phyloP scores from a whole-genome alignment of 1,140 invertebrate genomes.

The Aphelinus atriplicis region DNA sequence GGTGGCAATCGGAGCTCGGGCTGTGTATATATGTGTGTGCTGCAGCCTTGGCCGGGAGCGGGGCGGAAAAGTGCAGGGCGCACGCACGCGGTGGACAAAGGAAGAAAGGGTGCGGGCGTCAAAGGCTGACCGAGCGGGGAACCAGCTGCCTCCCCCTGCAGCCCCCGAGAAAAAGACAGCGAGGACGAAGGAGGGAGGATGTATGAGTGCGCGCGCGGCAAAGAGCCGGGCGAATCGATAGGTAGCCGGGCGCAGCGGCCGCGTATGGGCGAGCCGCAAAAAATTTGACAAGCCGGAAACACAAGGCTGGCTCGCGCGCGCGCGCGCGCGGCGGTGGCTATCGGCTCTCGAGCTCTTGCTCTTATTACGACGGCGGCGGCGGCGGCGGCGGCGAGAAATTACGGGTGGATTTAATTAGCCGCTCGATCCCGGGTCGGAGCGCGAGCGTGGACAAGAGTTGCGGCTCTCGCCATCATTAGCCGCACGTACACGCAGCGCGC shows the following conservation, averaged over 20 bases:
- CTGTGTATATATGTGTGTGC: neutral
- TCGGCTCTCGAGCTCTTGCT: slow-evolving; percentile 33
- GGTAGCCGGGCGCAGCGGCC: slow-evolving; percentile 30
- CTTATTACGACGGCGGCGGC: slow-evolving; percentile 37
- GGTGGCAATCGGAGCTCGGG: too few relatives aligned
- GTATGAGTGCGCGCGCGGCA: neutral
- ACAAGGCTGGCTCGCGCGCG: slow-evolving; percentile 14
- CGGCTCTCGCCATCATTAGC: slow-evolving; percentile 33
- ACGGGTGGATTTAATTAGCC: slow-evolving; percentile 44
- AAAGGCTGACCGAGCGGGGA: slow-evolving; percentile 42
- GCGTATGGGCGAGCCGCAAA: neutral
- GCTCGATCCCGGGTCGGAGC: slow-evolving; percentile 43
- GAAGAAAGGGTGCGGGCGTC: slow-evolving; percentile 29
- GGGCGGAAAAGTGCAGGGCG: neutral
- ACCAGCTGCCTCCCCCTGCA: slow-evolving; percentile 16
- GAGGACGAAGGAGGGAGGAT: too few relatives aligned
- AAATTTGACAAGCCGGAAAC: slow-evolving; percentile 9
- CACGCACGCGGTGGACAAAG: slow-evolving; percentile 12
- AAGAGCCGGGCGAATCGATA: slow-evolving; percentile 15
- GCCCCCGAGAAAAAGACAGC: too few relatives aligned
- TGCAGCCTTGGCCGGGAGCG: neutral
- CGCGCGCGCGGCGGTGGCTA: slow-evolving; percentile 17
- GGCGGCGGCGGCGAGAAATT: slow-evolving; percentile 40
- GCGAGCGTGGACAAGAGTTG: slow-evolving; percentile 15
- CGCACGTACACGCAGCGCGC: slow-evolving; percentile 36